Evolutionary conservation across 2,888 invertebrate genomes (phyloP).

Genomic region (Tanaodytes sp.): DNA sequence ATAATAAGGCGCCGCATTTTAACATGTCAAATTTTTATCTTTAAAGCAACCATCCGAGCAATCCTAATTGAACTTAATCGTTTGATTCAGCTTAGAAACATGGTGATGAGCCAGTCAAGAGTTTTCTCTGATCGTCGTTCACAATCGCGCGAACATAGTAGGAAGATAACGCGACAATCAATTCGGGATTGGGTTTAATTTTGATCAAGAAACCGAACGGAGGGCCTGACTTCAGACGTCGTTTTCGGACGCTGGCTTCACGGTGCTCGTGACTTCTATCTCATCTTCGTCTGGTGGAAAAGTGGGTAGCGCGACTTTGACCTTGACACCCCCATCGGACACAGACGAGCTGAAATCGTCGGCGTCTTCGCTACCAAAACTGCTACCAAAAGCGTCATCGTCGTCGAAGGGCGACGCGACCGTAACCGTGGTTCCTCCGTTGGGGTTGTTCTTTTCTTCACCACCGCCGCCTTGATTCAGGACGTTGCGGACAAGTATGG

Average conservation of each 20-base stretch:
- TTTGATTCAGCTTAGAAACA: too few relatives aligned
- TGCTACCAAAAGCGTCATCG: constrained; percentile 62
- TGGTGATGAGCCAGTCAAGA: too few relatives aligned
- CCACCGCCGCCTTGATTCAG: constrained; percentile 74
- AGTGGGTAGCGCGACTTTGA: constrained; percentile 79
- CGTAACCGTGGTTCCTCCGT: constrained; percentile 70
- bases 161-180: too few relatives aligned
- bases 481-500: constrained; percentile 80
- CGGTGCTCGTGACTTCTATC: constrained; percentile 56
- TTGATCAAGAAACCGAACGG: too few relatives aligned
- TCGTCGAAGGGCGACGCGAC: constrained; percentile 66
- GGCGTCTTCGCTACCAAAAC: constrained; percentile 47
- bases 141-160: too few relatives aligned
- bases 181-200: too few relatives aligned
- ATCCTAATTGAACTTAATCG: too few relatives aligned
- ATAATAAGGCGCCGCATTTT: too few relatives aligned
- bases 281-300: constrained; percentile 81
- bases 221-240: constrained; percentile 16
- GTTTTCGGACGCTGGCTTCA: constrained; percentile 52
- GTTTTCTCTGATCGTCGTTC: too few relatives aligned
- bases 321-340: constrained; percentile 74
- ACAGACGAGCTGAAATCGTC: constrained; percentile 73
- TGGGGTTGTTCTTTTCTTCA: constrained; percentile 63
- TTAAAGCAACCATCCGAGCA: too few relatives aligned
- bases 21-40: too few relatives aligned